Conservation (phyloP, 2,113 vertebrate species). For the Sialia sialis region DNA sequence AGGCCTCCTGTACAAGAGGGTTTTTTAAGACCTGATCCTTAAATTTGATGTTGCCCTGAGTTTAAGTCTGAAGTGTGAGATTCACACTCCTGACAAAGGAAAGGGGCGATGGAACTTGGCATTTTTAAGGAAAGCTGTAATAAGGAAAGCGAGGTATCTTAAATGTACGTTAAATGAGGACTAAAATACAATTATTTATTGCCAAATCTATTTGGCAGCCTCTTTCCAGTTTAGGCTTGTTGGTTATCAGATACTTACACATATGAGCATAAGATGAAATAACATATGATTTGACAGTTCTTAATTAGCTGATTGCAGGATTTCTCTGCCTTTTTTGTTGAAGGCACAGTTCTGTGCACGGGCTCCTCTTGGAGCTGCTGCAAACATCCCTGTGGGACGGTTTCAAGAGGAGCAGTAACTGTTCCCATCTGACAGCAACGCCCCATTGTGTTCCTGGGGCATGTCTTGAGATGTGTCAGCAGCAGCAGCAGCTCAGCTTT, state of each 20-base stretch:
- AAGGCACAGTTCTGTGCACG: neutral
- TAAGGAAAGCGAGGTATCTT: neutral
- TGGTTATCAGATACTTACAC: neutral
- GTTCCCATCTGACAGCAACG: accelerated
- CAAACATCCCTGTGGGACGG: neutral
- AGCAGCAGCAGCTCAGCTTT: neutral
- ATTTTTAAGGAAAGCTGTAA: neutral
- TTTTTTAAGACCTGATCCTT: neutral
- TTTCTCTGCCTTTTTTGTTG: neutral
- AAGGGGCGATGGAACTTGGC: neutral
- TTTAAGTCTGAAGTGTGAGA: neutral
- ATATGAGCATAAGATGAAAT: neutral
- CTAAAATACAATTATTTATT: neutral
- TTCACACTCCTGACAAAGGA: neutral
- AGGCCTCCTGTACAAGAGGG: neutral
- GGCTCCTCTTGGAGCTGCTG: neutral
- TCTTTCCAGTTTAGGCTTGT: neutral
- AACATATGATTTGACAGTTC: neutral
- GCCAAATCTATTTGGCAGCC: neutral
- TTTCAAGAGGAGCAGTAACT: neutral
- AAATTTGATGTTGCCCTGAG: neutral
- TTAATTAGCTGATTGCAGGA: neutral
- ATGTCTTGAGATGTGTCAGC: accelerated
- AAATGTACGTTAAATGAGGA: neutral
- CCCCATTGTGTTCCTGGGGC: neutral